A percentile compares a stretch with the other conserved stretches of the same genome.
phyloP scores from a whole-genome alignment of 2,888 invertebrate species.

The Andrena haemorrhoa region DNA sequence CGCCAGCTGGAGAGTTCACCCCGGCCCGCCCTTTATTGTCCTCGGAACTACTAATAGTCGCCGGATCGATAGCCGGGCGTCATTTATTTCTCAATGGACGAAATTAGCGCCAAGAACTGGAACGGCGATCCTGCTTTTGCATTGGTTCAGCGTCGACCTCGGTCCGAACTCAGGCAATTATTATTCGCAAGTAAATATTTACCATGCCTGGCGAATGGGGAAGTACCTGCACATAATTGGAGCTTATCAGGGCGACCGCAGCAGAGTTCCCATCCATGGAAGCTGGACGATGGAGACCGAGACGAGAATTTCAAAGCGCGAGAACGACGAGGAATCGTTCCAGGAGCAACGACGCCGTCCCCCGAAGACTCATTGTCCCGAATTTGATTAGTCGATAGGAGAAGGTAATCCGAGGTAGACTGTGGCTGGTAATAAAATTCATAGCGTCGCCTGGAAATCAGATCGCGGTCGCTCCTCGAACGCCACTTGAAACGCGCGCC shows the following conservation, averaged over 20 bases:
- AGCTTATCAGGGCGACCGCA: too few species aligned
- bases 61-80: not conserved
- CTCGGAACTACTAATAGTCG: slow-evolving; percentile 6
- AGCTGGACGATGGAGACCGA: not conserved
- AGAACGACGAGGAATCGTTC: slow-evolving; percentile 6
- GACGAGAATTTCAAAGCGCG: not conserved
- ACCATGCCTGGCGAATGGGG: too few species aligned
- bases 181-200: too few species aligned
- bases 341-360: not conserved
- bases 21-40: not conserved
- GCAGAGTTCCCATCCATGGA: too few species aligned
- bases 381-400: slow-evolving; percentile 51
- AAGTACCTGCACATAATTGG: too few species aligned
- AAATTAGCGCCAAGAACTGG: not conserved
- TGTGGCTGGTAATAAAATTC: slow-evolving; percentile 64
- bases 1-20: not conserved
- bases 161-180: too few species aligned
- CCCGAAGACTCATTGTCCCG: slow-evolving; percentile 26
- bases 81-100: slow-evolving; percentile 7
- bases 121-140: not conserved
- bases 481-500: slow-evolving; percentile 49
- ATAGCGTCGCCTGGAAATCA: slow-evolving; percentile 63
- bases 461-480: slow-evolving; percentile 40
- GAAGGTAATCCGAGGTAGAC: slow-evolving; percentile 22
- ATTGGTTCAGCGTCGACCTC: too few species aligned